phyloP scores from a whole-genome alignment of 2,113 vertebrate genomes.

The Colaptes auratus region DNA sequence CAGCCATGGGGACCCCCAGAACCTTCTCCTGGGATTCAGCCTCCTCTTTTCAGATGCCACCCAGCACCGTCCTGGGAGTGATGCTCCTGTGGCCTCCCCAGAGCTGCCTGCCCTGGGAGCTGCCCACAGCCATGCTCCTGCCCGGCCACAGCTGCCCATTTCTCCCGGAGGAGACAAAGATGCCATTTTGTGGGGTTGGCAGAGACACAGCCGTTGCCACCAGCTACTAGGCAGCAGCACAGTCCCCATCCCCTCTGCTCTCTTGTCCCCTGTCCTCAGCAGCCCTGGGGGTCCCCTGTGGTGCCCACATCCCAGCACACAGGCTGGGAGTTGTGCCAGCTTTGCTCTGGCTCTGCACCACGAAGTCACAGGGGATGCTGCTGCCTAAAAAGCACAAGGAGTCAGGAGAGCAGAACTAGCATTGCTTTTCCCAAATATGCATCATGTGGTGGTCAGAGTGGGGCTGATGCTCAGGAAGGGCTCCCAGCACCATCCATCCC shows the following conservation, averaged over 20 bases:
- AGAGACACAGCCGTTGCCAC: not conserved
- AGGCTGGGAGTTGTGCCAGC: not conserved
- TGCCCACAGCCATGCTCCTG: not conserved
- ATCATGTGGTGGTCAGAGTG: rapidly evolving
- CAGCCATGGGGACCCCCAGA: not conserved
- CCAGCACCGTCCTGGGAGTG: rapidly evolving
- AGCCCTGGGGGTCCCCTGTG: not conserved
- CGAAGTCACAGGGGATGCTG: rapidly evolving
- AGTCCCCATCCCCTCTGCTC: not conserved
- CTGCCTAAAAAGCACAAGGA: not conserved
- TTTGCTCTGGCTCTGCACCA: rapidly evolving
- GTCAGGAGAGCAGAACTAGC: not conserved
- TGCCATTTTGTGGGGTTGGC: conserved; percentile 29
- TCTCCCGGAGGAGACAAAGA: not conserved
- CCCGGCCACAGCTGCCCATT: not conserved
- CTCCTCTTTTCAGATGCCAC: rapidly evolving
- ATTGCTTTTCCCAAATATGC: rapidly evolving
- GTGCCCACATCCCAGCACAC: not conserved
- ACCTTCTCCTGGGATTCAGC: not conserved
- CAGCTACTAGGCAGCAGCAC: conserved; percentile 36
- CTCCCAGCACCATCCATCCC: not conserved
- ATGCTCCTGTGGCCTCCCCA: rapidly evolving
- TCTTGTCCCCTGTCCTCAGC: not conserved
- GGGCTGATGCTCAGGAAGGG: not conserved
- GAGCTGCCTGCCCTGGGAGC: not conserved